Percentiles rank a stretch among this genome's conserved stretches.
phyloP scores from a whole-genome alignment of 2,797 vertebrate species.

The Streptopelia turtur region DNA sequence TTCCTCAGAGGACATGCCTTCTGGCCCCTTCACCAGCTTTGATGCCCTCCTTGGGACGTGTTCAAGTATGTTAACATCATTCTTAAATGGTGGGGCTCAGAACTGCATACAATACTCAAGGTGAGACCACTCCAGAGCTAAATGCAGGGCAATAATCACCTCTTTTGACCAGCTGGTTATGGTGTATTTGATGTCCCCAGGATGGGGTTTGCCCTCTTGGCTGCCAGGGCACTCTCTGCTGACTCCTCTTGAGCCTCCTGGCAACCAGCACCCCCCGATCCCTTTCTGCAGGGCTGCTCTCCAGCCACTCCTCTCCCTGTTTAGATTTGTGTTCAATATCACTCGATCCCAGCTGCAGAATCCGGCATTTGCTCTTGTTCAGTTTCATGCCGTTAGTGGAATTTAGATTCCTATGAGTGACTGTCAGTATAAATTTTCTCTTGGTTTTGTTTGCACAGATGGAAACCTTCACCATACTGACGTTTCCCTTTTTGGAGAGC shows the following conservation, averaged over 20 bases:
- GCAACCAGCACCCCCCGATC: not conserved
- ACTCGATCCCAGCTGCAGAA: not conserved
- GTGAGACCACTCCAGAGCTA: no score
- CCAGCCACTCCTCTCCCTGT: no score
- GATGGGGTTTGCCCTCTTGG: no score
- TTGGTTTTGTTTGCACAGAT: conserved; percentile 76
- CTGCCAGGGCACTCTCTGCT: no score
- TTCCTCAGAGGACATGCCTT: not conserved
- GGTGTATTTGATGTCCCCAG: no score
- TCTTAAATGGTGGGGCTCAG: not conserved
- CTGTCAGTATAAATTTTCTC: not conserved
- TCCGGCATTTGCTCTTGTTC: not conserved
- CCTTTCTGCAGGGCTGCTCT: not conserved
- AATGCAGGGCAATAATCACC: no score
- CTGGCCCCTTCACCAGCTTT: not conserved
- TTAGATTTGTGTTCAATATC: not conserved
- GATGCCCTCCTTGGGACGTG: rapidly evolving
- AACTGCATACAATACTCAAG: no score
- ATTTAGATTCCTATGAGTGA: not conserved
- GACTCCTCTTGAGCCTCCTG: not conserved
- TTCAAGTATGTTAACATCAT: not conserved
- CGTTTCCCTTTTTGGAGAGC: conserved; percentile 82
- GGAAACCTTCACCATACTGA: conserved; percentile 81
- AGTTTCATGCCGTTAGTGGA: not conserved
- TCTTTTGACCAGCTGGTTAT: no score